Evolutionary conservation across 1,140 invertebrate genomes (phyloP).

Genomic region (Lucilia sericata): DNA sequence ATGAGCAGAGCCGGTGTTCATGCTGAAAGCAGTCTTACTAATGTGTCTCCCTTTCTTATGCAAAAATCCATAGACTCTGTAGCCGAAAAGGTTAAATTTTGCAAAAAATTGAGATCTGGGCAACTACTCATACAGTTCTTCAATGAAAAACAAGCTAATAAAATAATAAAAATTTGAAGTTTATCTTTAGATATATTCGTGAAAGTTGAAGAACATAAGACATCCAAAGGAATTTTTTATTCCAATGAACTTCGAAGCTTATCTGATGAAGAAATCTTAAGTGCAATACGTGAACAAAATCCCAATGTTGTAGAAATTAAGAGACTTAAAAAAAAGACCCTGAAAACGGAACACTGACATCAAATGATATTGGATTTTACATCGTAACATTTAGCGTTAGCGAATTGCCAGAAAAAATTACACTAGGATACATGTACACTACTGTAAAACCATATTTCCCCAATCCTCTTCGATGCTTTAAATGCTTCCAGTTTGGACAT

Average conservation of each 20-base stretch:
- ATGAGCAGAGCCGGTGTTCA: not conserved
- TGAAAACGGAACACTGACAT: not conserved
- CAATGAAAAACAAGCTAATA: not conserved
- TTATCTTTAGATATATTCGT: not conserved
- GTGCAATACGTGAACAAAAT: not conserved
- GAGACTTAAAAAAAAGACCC: slow-evolving; percentile 13
- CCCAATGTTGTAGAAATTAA: not conserved
- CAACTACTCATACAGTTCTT: not conserved
- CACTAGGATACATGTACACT: not conserved
- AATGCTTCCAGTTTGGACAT: not conserved
- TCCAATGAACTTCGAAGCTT: not conserved
- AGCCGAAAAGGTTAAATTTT: too few relatives aligned
- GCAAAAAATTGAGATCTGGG: not conserved
- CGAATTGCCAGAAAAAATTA: not conserved
- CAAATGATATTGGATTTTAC: not conserved
- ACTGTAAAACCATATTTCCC: not conserved
- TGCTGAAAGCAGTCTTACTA: not conserved
- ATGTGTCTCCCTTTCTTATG: not conserved
- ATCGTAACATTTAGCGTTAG: not conserved
- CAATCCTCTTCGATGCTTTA: not conserved
- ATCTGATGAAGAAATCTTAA: not conserved
- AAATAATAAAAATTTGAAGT: not conserved
- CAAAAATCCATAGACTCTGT: not conserved
- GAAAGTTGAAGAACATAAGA: not conserved
- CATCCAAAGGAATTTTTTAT: not conserved